A percentile compares a stretch with the other conserved stretches of the same genome.
Evolutionary conservation across 2,888 invertebrate genomes (phyloP).

Genomic region (Lottia scabra): DNA sequence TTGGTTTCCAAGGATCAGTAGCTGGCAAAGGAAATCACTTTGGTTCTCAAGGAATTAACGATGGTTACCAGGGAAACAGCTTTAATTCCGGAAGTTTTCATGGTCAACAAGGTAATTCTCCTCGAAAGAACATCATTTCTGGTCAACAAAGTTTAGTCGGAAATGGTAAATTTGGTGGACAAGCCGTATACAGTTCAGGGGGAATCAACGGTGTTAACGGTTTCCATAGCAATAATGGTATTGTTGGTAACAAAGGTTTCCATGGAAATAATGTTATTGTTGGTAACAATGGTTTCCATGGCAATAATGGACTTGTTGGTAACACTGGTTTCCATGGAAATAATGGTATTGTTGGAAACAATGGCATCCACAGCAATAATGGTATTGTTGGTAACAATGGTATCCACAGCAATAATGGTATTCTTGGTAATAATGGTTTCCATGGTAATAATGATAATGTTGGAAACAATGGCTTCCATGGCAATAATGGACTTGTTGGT

Average conservation of each 20-base stretch:
- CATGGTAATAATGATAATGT: neutral
- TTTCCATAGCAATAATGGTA: neutral
- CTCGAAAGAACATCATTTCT: too few species aligned
- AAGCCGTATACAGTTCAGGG: neutral
- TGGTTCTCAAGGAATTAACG: too few species aligned
- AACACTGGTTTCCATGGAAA: neutral
- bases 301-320: neutral
- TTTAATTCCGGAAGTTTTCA: too few species aligned
- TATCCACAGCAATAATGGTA: neutral
- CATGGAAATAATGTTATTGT: neutral
- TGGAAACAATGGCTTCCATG: neutral
- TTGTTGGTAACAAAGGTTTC: neutral
- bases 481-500: neutral
- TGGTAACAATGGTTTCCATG: neutral
- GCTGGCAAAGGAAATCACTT: too few species aligned
- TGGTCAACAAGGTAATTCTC: too few species aligned
- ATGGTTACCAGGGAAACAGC: too few species aligned
- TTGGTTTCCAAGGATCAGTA: too few species aligned
- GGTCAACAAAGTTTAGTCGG: too few species aligned
- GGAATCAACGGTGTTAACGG: neutral
- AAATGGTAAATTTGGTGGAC: too few species aligned
- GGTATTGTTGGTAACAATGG: neutral
- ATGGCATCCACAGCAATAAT: neutral
- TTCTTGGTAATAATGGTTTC: neutral
- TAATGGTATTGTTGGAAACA: neutral